phyloP scores from a whole-genome alignment of 2,113 vertebrate genomes.

The Dermatemys mawii region DNA sequence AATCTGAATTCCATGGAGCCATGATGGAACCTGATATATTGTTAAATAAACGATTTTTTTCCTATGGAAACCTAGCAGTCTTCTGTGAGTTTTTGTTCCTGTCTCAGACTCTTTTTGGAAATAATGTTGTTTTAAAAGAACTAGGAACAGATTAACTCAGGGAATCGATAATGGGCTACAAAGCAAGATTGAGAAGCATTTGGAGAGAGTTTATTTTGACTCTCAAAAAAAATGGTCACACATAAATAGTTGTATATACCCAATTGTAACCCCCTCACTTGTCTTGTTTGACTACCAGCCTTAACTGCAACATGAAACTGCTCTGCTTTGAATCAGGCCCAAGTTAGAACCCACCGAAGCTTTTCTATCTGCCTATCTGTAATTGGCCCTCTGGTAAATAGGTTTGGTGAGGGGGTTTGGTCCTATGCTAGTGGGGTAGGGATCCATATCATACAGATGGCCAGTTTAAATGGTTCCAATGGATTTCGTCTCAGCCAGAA shows the following conservation, averaged over 20 bases:
- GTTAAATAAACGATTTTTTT: slow-evolving; percentile 92
- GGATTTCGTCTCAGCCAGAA: background rate
- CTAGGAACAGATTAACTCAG: background rate
- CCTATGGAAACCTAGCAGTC: slow-evolving; percentile 84
- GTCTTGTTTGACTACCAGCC: background rate
- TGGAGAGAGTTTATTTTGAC: background rate
- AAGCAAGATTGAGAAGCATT: background rate
- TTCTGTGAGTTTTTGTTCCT: slow-evolving; percentile 54
- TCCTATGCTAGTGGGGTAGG: background rate
- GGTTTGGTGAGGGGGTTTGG: background rate
- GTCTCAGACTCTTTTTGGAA: background rate
- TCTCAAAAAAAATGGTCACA: background rate
- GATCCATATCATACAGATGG: background rate
- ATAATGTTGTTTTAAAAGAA: background rate
- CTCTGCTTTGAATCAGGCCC: background rate
- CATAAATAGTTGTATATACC: background rate
- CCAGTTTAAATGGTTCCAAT: background rate
- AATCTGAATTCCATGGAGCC: slow-evolving; percentile 85
- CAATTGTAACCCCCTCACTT: background rate
- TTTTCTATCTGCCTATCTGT: background rate
- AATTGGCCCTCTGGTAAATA: background rate
- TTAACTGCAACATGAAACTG: background rate
- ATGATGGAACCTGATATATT: slow-evolving; percentile 91
- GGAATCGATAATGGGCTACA: fast-evolving
- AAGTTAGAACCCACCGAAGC: background rate